Evolutionary conservation across 2,797 vertebrate genomes (phyloP).

Genomic region (Aeoliscus strigatus): DNA sequence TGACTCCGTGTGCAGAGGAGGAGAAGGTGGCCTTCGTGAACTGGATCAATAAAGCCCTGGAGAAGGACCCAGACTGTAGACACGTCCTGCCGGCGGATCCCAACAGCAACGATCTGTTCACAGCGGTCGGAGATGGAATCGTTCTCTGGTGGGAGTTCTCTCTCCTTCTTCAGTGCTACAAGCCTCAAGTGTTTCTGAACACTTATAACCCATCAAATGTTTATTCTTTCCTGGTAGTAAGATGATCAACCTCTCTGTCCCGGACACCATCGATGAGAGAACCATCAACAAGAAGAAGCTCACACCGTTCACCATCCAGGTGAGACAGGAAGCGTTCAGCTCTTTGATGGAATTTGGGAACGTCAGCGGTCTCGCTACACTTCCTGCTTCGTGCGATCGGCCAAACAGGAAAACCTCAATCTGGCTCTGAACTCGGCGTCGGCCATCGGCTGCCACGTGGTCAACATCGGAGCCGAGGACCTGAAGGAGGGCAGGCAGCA

Average conservation of each 20-base stretch:
- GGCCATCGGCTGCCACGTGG: constrained; percentile 96
- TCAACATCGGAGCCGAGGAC: constrained; percentile 95
- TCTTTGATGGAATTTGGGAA: too few species aligned
- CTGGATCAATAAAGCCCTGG: constrained; percentile 97
- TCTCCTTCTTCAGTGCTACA: constrained; percentile 3
- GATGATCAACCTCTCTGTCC: constrained; percentile 98
- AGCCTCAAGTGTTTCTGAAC: too few species aligned
- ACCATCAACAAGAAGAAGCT: constrained; percentile 98
- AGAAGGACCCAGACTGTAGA: constrained; percentile 87
- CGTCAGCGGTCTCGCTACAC: too few species aligned
- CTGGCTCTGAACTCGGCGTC: constrained; percentile 96
- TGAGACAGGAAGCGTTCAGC: too few species aligned
- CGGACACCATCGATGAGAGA: constrained; percentile 96
- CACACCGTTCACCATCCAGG: constrained; percentile 90
- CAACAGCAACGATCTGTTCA: constrained; percentile 86
- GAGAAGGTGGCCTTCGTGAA: constrained; percentile 95
- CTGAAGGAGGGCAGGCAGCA: constrained; percentile 94
- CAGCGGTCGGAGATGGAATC: constrained; percentile 86
- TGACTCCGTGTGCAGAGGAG: constrained; percentile 79
- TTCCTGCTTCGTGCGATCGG: too few species aligned
- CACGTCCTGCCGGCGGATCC: constrained; percentile 94
- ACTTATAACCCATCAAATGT: too few species aligned
- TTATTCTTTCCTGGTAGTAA: too few species aligned
- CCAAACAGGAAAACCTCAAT: constrained; percentile 92
- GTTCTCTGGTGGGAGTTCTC: constrained; percentile 86